Percentiles rank a stretch among this genome's conserved stretches.
Evolutionary conservation across 2,888 invertebrate genomes (phyloP).

Genomic region (Acleris sparsana): DNA sequence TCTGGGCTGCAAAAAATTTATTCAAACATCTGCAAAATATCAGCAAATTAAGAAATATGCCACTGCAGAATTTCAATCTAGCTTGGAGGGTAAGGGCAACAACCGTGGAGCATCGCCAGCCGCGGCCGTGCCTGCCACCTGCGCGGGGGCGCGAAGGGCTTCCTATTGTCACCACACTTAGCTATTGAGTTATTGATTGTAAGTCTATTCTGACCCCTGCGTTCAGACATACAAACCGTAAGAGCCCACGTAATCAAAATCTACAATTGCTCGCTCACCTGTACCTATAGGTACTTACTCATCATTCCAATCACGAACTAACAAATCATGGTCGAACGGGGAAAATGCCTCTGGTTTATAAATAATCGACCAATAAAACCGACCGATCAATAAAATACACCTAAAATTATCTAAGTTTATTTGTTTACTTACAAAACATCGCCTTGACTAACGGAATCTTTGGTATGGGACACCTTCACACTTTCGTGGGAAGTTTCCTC

Average conservation of each 20-base stretch:
- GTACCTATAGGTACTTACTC: too few species aligned
- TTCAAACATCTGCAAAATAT: too few species aligned
- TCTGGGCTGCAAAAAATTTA: too few species aligned
- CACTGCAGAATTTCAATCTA: slow-evolving; percentile 16
- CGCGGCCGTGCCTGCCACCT: background rate
- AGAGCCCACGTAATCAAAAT: background rate
- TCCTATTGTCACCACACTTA: slow-evolving; percentile 6
- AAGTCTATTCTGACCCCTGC: background rate
- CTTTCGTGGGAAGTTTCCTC: slow-evolving; percentile 55
- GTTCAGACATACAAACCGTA: background rate
- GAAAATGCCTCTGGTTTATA: background rate
- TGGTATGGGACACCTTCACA: slow-evolving; percentile 39
- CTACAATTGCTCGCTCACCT: background rate
- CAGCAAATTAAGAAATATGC: background rate
- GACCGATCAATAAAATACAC: slow-evolving; percentile 3
- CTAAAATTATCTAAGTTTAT: slow-evolving; percentile 22
- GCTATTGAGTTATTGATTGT: background rate
- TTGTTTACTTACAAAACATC: slow-evolving; percentile 41
- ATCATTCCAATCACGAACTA: background rate
- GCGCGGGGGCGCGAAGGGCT: slow-evolving; percentile 5
- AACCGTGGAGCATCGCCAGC: slow-evolving; percentile 13
- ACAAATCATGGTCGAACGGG: background rate
- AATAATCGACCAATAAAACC: slow-evolving; percentile 8
- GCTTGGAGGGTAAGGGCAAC: slow-evolving; percentile 14
- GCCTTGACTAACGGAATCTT: slow-evolving; percentile 38